Evolutionary conservation across 2,888 invertebrate genomes (phyloP), one percentile per base, ranked within the genome.

Genomic region (Aleiodes testaceus): DNA sequence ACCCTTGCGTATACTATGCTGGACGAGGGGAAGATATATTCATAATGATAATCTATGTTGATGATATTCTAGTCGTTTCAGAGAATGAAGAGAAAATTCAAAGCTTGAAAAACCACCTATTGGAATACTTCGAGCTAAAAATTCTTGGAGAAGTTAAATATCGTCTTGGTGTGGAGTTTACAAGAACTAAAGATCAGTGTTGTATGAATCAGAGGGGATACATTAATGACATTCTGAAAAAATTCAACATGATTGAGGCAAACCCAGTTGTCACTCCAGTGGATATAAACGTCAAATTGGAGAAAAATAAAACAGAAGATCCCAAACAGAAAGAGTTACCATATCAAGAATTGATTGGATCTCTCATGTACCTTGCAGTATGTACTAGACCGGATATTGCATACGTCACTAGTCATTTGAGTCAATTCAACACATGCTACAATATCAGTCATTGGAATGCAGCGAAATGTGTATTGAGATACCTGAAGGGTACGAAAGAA

Each of bases 161-260:
- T 64, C 78, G 76, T 66, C 69, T 79, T 16, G 79, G 77, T 42
- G 75, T 80, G 2, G 76, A 79, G 70, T 77, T 79, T 42, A 30
- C 45, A 20, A 44, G 36, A 45, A 16, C 26, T 9, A 14, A 66
- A 42, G 50, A 59, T 26, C 20, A n/a, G 11, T 12, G 44, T 22
- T 18, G 20, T 1, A 47, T 65, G 65, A 49, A 52, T 70, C 65
- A 65, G 26, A 30, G 47, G 36, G 61, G 66, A 50, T 61, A 52
- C 20, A 66, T 61, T 3, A 63, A 14, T 14, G 30, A 66, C 16
- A 52, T 71, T 16, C 66, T 71, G 2, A 50, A 71, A 9, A 36
- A 52, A 26, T 71, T 61, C 30, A 49, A 50, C 2, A 71, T 71
- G 71, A 50, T 22, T 9, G 65, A 72, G 49, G 53, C 64, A 14